Conservation (phyloP, 1,140 invertebrate species). For the Harpegnathos saltator region DNA sequence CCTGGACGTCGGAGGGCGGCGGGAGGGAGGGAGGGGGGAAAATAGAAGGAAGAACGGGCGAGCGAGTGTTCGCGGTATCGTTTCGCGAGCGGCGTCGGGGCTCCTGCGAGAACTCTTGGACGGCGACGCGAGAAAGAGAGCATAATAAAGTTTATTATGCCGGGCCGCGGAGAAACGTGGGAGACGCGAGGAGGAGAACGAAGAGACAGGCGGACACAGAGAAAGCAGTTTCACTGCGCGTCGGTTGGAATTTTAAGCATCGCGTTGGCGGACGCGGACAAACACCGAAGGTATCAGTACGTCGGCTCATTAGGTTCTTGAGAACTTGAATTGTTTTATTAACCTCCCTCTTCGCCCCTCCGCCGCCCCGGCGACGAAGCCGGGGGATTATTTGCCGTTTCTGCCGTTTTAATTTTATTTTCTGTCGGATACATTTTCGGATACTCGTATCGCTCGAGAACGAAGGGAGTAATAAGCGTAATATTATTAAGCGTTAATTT, state of each 20-base stretch:
- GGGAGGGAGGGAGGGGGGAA: too few species aligned
- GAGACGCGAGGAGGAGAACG: constrained; percentile 9
- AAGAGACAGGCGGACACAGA: constrained; percentile 43
- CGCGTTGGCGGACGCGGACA: constrained; percentile 35
- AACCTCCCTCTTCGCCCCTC: too few species aligned
- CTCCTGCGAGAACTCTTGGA: not conserved
- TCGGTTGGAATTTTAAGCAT: constrained; percentile 65
- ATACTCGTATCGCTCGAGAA: too few species aligned
- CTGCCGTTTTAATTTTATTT: constrained; percentile 48
- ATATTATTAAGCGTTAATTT: too few species aligned
- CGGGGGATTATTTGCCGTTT: constrained; percentile 7
- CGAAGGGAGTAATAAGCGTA: too few species aligned
- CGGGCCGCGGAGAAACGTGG: constrained; percentile 8
- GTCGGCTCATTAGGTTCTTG: not conserved
- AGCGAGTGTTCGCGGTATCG: not conserved
- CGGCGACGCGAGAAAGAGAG: not conserved
- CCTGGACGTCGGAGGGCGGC: not conserved
- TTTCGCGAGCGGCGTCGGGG: constrained; percentile 14
- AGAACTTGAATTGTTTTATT: constrained; percentile 20
- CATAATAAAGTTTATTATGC: constrained; percentile 58
- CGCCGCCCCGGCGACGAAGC: not conserved
- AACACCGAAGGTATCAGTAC: constrained; percentile 39
- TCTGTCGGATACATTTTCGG: too few species aligned
- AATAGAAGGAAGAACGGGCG: not conserved
- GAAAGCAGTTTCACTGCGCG: constrained; percentile 65